Evolutionary conservation across 2,888 invertebrate genomes (phyloP).

Genomic region (Hipparchia sbordonii): DNA sequence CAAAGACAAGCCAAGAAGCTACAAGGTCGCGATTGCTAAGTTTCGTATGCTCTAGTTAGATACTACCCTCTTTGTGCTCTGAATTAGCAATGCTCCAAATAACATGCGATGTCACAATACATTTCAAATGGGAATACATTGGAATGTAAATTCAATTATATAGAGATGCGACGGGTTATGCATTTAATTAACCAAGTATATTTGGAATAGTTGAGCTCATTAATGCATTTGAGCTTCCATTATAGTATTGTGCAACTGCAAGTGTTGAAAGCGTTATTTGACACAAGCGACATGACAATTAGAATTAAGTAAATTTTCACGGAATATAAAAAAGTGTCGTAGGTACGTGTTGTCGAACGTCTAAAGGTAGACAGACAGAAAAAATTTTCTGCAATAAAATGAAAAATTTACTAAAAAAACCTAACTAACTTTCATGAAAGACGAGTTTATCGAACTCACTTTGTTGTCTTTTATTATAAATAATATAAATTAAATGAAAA

Average conservation of each 20-base stretch:
- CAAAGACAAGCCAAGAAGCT: too few species aligned
- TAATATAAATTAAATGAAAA: too few species aligned
- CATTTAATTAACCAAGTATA: slow-evolving; percentile 50
- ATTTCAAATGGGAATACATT: slow-evolving; percentile 25
- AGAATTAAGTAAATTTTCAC: neutral
- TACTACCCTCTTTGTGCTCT: slow-evolving; percentile 12
- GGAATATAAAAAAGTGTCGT: too few species aligned
- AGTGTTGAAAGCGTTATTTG: slow-evolving; percentile 10
- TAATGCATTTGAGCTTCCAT: slow-evolving; percentile 16
- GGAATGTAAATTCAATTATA: slow-evolving; percentile 32
- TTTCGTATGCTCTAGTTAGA: neutral
- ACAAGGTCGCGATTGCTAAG: too few species aligned
- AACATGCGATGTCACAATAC: slow-evolving; percentile 20
- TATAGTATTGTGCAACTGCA: neutral
- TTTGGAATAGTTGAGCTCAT: slow-evolving; percentile 12
- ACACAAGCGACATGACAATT: neutral
- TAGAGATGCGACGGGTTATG: slow-evolving; percentile 41
- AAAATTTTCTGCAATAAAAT: too few species aligned
- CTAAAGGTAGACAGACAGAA: too few species aligned
- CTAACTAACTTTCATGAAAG: too few species aligned
- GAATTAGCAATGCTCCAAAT: slow-evolving; percentile 15
- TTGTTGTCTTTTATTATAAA: too few species aligned
- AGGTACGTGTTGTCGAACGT: too few species aligned
- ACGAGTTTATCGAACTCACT: too few species aligned
- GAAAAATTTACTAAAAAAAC: too few species aligned